Evolutionary conservation across 2,797 vertebrate genomes (phyloP).

Genomic region (Holocentrus rufus): DNA sequence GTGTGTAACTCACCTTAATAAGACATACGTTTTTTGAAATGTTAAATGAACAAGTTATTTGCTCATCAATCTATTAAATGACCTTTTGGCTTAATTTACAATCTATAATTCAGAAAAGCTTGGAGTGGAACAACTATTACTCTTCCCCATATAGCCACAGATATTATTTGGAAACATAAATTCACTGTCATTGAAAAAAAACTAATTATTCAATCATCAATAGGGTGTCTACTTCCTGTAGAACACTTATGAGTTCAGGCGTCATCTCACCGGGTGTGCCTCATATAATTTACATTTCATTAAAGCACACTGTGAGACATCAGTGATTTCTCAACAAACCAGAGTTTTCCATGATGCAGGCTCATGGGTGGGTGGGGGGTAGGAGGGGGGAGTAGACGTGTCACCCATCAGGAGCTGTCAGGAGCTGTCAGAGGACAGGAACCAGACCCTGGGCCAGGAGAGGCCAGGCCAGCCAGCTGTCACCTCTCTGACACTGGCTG

Average conservation of each 20-base stretch:
- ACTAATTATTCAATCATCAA: slow-evolving; percentile 71
- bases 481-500: slow-evolving; percentile 80
- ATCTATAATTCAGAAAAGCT: neutral
- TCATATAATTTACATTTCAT: slow-evolving; percentile 78
- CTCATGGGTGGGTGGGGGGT: slow-evolving; percentile 55
- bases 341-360: slow-evolving; percentile 76
- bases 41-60: slow-evolving; percentile 44
- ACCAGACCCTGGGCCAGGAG: slow-evolving; percentile 76
- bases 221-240: slow-evolving; percentile 67
- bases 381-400: slow-evolving; percentile 53
- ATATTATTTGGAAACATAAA: slow-evolving; percentile 45
- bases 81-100: slow-evolving; percentile 45
- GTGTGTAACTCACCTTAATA: slow-evolving; percentile 36
- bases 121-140: slow-evolving; percentile 39
- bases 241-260: slow-evolving; percentile 64
- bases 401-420: slow-evolving; percentile 78
- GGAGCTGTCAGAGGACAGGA: slow-evolving; percentile 78
- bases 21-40: slow-evolving; percentile 54
- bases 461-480: slow-evolving; percentile 80
- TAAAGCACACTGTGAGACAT: slow-evolving; percentile 70
- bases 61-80: slow-evolving; percentile 41
- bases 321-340: slow-evolving; percentile 63
- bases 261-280: slow-evolving; percentile 71
- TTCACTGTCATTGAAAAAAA: slow-evolving; percentile 58
- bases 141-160: slow-evolving; percentile 44